Conservation (phyloP, 2,113 vertebrate genomes). For the Catharus fuscescens region DNA sequence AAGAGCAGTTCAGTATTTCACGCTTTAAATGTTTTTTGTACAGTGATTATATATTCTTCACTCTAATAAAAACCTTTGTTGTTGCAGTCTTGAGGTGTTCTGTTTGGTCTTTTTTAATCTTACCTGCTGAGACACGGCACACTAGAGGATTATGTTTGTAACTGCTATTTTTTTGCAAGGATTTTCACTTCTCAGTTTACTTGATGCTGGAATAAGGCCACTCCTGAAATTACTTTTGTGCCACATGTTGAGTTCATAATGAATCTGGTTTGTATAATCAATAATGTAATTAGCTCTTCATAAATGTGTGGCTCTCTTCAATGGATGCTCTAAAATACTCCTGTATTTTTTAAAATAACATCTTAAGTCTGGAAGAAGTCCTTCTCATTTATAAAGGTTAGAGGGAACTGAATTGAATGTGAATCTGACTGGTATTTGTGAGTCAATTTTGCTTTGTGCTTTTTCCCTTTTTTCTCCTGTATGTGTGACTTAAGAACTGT, state of each 20-base stretch:
- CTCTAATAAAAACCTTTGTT: conserved; percentile 56
- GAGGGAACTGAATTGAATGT: neutral
- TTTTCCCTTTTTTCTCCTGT: neutral
- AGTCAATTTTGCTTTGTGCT: neutral
- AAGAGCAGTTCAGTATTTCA: neutral
- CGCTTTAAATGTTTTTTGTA: conserved; percentile 22
- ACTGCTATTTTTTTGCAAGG: neutral
- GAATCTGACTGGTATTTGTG: neutral
- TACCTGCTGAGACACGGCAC: neutral
- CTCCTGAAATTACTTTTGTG: neutral
- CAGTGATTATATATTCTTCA: conserved; percentile 15
- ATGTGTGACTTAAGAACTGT: neutral
- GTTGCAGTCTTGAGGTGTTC: neutral
- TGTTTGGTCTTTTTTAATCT: conserved; percentile 15
- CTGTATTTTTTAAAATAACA: neutral
- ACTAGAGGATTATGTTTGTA: neutral
- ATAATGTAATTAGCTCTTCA: neutral
- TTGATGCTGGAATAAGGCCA: neutral
- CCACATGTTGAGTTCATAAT: conserved; percentile 13
- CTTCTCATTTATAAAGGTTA: neutral
- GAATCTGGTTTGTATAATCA: conserved; percentile 19
- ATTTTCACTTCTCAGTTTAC: neutral
- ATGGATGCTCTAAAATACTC: neutral
- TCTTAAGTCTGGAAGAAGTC: neutral
- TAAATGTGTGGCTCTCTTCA: neutral